These are phyloP conservation scores for Eupithecia inturbata DNA, from an alignment of 2,888 invertebrate species.

Conservation along the genomic window DNA sequence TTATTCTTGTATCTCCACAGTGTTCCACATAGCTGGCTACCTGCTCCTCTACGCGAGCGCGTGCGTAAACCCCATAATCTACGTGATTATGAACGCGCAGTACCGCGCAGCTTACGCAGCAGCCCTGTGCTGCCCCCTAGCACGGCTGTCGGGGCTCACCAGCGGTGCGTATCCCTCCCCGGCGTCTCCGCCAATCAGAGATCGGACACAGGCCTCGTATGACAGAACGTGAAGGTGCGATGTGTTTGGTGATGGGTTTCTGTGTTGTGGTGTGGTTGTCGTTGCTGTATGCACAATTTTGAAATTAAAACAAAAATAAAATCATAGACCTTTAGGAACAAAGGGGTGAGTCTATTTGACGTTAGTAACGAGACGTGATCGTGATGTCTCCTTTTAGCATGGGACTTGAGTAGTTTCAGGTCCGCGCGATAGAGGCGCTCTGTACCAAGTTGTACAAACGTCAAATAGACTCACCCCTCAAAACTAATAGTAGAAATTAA, in stretches of 20 bases:
- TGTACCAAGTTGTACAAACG: no score
- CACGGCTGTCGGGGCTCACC: constrained; percentile 83
- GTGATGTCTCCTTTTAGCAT: no score
- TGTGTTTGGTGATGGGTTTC: constrained; percentile 45
- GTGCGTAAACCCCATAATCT: constrained; percentile 96
- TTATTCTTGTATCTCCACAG: constrained; percentile 63
- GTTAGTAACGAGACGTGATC: no score
- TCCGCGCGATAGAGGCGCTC: no score
- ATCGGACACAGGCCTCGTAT: constrained; percentile 74
- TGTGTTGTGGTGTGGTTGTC: constrained; percentile 32
- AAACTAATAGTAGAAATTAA: not conserved
- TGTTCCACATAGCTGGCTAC: constrained; percentile 91
- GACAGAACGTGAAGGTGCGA: constrained; percentile 74
- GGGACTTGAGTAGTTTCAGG: no score
- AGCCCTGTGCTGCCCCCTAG: constrained; percentile 87
- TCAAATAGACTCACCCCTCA: no score
- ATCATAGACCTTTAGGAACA: not conserved
- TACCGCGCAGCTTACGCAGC: constrained; percentile 95
- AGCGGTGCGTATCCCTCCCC: constrained; percentile 85
- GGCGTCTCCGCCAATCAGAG: constrained; percentile 61
- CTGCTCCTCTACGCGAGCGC: constrained; percentile 94
- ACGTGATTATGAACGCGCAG: constrained; percentile 97
- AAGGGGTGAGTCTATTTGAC: no score
- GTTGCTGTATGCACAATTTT: constrained; percentile 16
- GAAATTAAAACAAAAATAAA: not conserved